phyloP scores from a whole-genome alignment of 2,797 vertebrate genomes.

The Sebastolobus altivelis region DNA sequence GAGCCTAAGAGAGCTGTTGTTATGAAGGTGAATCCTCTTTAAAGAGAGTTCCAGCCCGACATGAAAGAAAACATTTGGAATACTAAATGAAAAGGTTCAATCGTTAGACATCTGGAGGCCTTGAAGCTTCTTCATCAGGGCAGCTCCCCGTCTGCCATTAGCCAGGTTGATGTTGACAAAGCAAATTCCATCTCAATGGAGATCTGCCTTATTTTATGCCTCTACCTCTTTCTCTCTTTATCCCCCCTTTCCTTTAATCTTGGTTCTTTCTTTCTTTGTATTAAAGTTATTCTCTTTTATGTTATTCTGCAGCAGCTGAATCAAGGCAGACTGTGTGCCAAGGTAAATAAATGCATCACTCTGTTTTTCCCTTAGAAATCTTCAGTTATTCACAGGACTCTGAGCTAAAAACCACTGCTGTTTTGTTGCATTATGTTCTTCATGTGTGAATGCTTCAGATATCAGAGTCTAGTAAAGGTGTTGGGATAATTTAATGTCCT shows the following conservation, averaged over 20 bases:
- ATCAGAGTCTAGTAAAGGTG: not conserved
- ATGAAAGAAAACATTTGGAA: slow-evolving; percentile 58
- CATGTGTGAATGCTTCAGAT: not conserved
- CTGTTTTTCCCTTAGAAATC: slow-evolving; percentile 28
- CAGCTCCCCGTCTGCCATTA: slow-evolving; percentile 41
- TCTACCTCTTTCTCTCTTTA: slow-evolving; percentile 8
- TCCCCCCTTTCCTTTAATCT: slow-evolving; percentile 49
- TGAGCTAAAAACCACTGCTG: not conserved
- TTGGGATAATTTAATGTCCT: slow-evolving; percentile 5
- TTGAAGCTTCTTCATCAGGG: slow-evolving; percentile 42
- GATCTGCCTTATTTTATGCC: slow-evolving; percentile 25
- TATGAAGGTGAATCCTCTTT: slow-evolving; percentile 41
- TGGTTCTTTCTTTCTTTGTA: slow-evolving; percentile 41
- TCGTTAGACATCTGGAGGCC: slow-evolving; percentile 60
- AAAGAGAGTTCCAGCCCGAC: slow-evolving; percentile 22
- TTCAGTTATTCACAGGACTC: slow-evolving; percentile 11
- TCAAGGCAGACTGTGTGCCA: slow-evolving; percentile 42
- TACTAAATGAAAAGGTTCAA: slow-evolving; percentile 56
- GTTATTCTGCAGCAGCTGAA: slow-evolving; percentile 65
- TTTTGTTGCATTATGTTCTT: slow-evolving; percentile 5
- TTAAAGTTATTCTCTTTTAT: slow-evolving; percentile 64
- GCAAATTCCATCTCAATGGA: slow-evolving; percentile 53
- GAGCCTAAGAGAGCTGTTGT: slow-evolving; percentile 53
- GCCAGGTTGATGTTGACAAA: slow-evolving; percentile 54
- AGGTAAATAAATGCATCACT: slow-evolving; percentile 71